Evolutionary conservation across 1,140 invertebrate genomes (phyloP).

Genomic region (Charaxes varanes): DNA sequence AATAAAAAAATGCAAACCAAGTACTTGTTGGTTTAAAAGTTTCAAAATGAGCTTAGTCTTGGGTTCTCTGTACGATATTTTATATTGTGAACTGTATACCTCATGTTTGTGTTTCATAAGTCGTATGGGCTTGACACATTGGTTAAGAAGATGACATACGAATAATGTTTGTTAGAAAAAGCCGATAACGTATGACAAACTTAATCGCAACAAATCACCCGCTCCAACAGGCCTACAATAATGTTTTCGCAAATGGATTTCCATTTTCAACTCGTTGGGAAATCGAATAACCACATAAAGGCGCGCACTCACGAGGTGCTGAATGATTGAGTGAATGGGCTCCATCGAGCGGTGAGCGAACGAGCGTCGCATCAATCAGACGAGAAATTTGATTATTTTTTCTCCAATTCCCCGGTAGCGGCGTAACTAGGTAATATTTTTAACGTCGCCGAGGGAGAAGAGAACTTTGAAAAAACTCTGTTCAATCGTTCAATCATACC

Average conservation of each 20-base stretch:
- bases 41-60: too few relatives aligned
- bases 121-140: too few relatives aligned
- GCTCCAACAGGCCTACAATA: neutral
- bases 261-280: slow-evolving; percentile 1
- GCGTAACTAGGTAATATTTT: too few relatives aligned
- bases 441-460: too few relatives aligned
- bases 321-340: slow-evolving; percentile 8
- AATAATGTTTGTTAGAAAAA: neutral
- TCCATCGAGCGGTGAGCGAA: slow-evolving; percentile 3
- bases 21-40: too few relatives aligned
- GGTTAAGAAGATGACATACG: too few relatives aligned
- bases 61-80: too few relatives aligned
- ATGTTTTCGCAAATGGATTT: slow-evolving; percentile 1
- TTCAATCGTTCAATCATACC: too few relatives aligned
- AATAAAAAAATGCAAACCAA: too few relatives aligned
- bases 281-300: slow-evolving; percentile 8
- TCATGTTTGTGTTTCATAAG: too few relatives aligned
- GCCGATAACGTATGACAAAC: neutral
- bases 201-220: neutral
- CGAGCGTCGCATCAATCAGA: slow-evolving; percentile 12
- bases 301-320: slow-evolving; percentile 3
- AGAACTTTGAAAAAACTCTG: too few relatives aligned
- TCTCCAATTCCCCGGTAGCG: neutral
- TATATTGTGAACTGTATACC: too few relatives aligned
- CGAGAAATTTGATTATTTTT: slow-evolving; percentile 12